Conservation (phyloP, 2,888 invertebrate species). For the Agelastica alni region DNA sequence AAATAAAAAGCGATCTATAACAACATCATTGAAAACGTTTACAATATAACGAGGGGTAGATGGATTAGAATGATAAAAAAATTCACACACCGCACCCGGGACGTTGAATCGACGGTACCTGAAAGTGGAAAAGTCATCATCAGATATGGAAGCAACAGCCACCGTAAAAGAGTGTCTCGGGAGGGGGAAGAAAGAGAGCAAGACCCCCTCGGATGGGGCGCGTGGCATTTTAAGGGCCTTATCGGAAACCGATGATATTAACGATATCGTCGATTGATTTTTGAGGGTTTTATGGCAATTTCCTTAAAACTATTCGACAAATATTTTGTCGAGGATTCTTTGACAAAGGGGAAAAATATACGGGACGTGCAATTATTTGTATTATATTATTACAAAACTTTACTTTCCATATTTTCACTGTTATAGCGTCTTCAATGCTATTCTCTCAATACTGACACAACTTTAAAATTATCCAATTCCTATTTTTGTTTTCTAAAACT, state of each 20-base stretch:
- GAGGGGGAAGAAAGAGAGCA: too few species aligned
- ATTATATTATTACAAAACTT: too few species aligned
- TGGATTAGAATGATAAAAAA: constrained; percentile 24
- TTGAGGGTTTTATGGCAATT: constrained; percentile 29
- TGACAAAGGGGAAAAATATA: background rate
- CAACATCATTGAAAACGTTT: too few species aligned
- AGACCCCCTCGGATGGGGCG: constrained; percentile 30
- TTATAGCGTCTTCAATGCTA: too few species aligned
- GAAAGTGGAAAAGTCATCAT: constrained; percentile 35
- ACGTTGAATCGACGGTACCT: constrained; percentile 23
- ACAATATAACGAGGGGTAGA: constrained; percentile 17
- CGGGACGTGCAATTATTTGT: background rate
- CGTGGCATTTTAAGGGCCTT: constrained; percentile 46
- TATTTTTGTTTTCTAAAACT: too few species aligned
- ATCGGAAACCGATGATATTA: constrained; percentile 44
- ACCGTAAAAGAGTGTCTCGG: constrained; percentile 35
- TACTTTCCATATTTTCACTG: too few species aligned
- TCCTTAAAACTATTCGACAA: constrained; percentile 34
- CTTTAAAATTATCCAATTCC: too few species aligned
- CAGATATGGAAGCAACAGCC: constrained; percentile 31
- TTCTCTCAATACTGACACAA: too few species aligned
- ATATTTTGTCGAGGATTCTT: too few species aligned
- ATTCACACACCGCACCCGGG: constrained; percentile 31
- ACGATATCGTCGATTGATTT: constrained; percentile 37
- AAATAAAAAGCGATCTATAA: too few species aligned